Percentiles rank a stretch among this genome's conserved stretches.
These are phyloP conservation scores for Sphaerophoria taeniata DNA, from an alignment of 2,888 invertebrate species.

Conservation along the genomic window DNA sequence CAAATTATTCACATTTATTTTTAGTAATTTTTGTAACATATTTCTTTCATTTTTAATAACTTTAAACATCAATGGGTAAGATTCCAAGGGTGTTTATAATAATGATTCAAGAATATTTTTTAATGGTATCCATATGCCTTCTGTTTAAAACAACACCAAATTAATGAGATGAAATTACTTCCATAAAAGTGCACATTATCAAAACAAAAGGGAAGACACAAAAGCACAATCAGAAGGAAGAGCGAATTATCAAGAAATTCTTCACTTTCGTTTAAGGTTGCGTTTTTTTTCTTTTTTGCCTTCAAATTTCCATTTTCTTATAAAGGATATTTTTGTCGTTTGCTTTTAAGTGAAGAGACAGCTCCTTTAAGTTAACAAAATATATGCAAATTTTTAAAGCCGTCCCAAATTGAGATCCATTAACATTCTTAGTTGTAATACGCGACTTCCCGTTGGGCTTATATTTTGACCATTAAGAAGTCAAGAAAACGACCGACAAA, in stretches of 20 bases:
- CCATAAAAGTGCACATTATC: slow-evolving; percentile 16
- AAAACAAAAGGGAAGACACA: not conserved
- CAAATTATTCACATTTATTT: not conserved
- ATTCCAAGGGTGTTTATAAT: not conserved
- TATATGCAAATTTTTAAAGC: slow-evolving; percentile 57
- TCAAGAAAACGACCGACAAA: slow-evolving; percentile 6
- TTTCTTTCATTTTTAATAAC: slow-evolving; percentile 10
- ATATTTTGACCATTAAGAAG: slow-evolving; percentile 42
- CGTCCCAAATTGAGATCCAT: slow-evolving; percentile 54
- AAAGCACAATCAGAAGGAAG: slow-evolving; percentile 10
- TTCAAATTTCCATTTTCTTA: not conserved
- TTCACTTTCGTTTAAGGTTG: not conserved
- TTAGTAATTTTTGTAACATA: not conserved
- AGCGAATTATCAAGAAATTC: slow-evolving; percentile 13
- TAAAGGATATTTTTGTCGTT: not conserved
- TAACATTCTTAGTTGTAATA: slow-evolving; percentile 42
- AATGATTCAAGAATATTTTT: not conserved
- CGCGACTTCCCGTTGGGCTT: slow-evolving; percentile 45
- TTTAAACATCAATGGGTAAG: not conserved
- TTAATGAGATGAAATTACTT: not conserved
- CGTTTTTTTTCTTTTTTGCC: not conserved
- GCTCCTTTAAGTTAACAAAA: slow-evolving; percentile 3
- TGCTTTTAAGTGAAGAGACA: not conserved
- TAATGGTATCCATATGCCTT: slow-evolving; percentile 1
- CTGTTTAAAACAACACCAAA: not conserved